Evolutionary conservation across 92 coral and sea anemone genomes (phyloP).

Genomic region (Diadumene lineata): DNA sequence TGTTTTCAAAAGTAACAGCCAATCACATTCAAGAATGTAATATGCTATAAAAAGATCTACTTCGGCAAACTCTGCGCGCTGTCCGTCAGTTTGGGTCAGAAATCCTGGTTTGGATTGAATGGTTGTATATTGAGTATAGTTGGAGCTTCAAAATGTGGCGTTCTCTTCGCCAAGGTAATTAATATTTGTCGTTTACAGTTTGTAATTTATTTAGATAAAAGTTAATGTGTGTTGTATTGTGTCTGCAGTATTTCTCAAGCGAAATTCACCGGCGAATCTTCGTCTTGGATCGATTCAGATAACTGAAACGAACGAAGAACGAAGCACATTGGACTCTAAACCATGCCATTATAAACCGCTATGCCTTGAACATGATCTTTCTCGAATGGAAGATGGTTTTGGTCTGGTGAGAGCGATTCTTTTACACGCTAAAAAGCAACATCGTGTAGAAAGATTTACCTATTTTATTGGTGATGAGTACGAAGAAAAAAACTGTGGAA

Average conservation of each 20-base stretch:
- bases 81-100: not conserved
- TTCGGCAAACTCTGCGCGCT: not conserved
- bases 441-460: slow-evolving; percentile 16
- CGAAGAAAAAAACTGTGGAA: slow-evolving; percentile 33
- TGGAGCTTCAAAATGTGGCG: slow-evolving; percentile 20
- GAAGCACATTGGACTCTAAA: slow-evolving; percentile 21
- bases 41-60: not conserved
- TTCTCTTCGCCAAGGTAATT: slow-evolving; percentile 18
- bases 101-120: not conserved
- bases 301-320: slow-evolving; percentile 75
- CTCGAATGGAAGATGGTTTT: slow-evolving; percentile 51
- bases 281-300: slow-evolving; percentile 82
- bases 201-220: not conserved
- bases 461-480: slow-evolving; percentile 43
- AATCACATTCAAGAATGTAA: slow-evolving; percentile 6
- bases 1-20: not conserved
- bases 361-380: slow-evolving; percentile 14
- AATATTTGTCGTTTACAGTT: not conserved
- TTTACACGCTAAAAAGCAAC: slow-evolving; percentile 27
- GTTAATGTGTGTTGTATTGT: too few relatives aligned
- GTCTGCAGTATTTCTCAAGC: slow-evolving; percentile 27
- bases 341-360: slow-evolving; percentile 35
- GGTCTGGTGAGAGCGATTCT: slow-evolving; percentile 51
- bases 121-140: not conserved
- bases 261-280: slow-evolving; percentile 34